A percentile compares a stretch with the other conserved stretches of the same genome.
Evolutionary conservation across 2,113 vertebrate species (phyloP).

Genomic region (Apteryx mantelli): DNA sequence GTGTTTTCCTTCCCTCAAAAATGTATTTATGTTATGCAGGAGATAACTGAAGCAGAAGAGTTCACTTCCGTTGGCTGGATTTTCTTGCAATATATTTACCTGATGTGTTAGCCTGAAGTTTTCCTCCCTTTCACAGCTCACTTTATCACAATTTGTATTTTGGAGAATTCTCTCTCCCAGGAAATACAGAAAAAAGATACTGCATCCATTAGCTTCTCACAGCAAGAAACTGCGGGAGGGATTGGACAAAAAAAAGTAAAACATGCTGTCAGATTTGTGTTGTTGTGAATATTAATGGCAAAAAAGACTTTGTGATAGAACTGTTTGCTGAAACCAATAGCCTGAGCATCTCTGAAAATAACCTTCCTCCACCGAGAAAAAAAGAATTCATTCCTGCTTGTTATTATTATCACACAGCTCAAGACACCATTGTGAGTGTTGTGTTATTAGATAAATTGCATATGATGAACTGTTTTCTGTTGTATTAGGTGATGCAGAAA

Average conservation of each 20-base stretch:
- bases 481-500: not conserved
- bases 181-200: not conserved
- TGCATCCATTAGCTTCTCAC: not conserved
- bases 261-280: not conserved
- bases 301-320: not conserved
- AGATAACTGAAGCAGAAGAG: not conserved
- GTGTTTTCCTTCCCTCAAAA: not conserved
- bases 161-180: not conserved
- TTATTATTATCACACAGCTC: not conserved
- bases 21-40: not conserved
- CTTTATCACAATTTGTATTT: not conserved
- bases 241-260: not conserved
- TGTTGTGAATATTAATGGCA: not conserved
- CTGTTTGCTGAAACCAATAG: not conserved
- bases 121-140: not conserved
- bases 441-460: not conserved
- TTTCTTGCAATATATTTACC: not conserved
- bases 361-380: not conserved
- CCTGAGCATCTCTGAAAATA: conserved; percentile 1
- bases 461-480: not conserved
- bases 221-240: not conserved
- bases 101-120: rapidly evolving
- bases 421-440: rapidly evolving
- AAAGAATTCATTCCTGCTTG: not conserved
- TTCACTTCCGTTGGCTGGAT: rapidly evolving